A percentile compares a stretch with the other conserved stretches of the same genome.
Evolutionary conservation across 2,888 invertebrate genomes (phyloP).

Genomic region (Drosophila atroscutellata): DNA sequence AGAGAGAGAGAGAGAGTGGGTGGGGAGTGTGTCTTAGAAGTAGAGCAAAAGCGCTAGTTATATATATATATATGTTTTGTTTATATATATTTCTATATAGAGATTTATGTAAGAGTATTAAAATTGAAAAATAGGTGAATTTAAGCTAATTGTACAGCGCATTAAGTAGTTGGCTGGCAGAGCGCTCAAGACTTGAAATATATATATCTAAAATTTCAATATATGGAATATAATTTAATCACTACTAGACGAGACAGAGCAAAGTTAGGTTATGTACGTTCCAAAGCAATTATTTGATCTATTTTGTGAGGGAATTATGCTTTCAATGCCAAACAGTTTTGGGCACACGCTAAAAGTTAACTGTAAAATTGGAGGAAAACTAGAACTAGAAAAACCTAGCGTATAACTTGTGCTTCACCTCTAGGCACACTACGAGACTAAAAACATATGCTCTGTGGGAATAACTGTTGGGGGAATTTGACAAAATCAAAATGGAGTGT

Average conservation of each 20-base stretch:
- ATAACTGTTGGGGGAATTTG: constrained; percentile 41
- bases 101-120: constrained; percentile 48
- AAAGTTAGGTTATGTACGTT: constrained; percentile 45
- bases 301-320: constrained; percentile 20
- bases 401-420: constrained; percentile 60
- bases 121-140: constrained; percentile 45
- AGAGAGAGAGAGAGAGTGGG: constrained; percentile 29
- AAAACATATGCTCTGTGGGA: constrained; percentile 60
- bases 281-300: constrained; percentile 53
- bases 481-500: constrained; percentile 61
- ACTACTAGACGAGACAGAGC: constrained; percentile 56
- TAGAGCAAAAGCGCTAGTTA: constrained; percentile 73
- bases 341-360: constrained; percentile 50
- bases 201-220: constrained; percentile 50
- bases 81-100: constrained; percentile 32
- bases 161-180: constrained; percentile 75
- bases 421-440: constrained; percentile 65
- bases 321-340: constrained; percentile 41
- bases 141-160: constrained; percentile 77
- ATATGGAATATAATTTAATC: constrained; percentile 43
- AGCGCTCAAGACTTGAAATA: constrained; percentile 76
- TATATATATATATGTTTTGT: constrained; percentile 53
- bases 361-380: constrained; percentile 26
- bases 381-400: constrained; percentile 57
- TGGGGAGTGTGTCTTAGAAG: constrained; percentile 56